These are phyloP conservation scores for Paelopatides confundens DNA, from an alignment of 53 echinoderm and acorn worm species.

Conservation along the genomic window DNA sequence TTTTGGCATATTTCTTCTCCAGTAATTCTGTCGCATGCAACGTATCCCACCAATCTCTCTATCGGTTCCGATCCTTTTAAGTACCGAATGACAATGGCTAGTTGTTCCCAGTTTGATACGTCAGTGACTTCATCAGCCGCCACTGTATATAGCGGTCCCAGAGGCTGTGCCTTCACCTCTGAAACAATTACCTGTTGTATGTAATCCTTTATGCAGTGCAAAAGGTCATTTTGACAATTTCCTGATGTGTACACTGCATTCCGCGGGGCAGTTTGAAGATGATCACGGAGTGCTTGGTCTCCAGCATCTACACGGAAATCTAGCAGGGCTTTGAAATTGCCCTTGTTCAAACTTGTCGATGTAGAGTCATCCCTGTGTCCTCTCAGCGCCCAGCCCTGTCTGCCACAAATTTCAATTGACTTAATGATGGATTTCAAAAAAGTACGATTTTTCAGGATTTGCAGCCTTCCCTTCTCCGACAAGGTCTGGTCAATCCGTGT, in stretches of 20 bases:
- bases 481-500: background rate
- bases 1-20: constrained; percentile 35
- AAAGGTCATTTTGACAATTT: constrained; percentile 57
- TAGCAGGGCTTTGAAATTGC: constrained; percentile 61
- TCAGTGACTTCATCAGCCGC: constrained; percentile 66
- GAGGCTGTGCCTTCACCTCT: constrained; percentile 52
- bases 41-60: constrained; percentile 34
- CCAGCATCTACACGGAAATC: background rate
- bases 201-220: constrained; percentile 51
- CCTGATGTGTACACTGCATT: constrained; percentile 61
- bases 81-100: constrained; percentile 67
- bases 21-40: constrained; percentile 45
- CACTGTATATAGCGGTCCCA: constrained; percentile 46
- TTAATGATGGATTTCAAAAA: constrained; percentile 56
- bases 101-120: constrained; percentile 63
- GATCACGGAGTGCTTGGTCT: constrained; percentile 13
- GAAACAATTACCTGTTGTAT: constrained; percentile 35
- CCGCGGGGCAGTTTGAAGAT: constrained; percentile 16
- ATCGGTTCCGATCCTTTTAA: constrained; percentile 19
- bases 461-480: background rate
- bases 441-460: constrained; percentile 8
- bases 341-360: constrained; percentile 14
- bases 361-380: constrained; percentile 56
- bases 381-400: constrained; percentile 51
- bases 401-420: constrained; percentile 21